These are phyloP conservation scores for Mesorhabditis belari DNA, from an alignment of 2,888 invertebrate species.

Conservation along the genomic window DNA sequence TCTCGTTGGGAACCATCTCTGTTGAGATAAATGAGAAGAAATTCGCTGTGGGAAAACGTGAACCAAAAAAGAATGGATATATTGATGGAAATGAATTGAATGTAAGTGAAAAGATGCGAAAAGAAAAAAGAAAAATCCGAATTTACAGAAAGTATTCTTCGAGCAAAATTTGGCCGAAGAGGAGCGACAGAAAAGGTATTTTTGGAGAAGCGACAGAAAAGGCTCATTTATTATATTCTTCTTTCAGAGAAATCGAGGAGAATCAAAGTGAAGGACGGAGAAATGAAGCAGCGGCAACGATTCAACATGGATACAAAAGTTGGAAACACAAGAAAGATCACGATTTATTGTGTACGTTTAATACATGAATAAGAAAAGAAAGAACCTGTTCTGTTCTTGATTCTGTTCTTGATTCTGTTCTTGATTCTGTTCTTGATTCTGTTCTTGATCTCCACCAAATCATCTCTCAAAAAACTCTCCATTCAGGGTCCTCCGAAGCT, in stretches of 20 bases:
- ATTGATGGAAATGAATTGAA: not conserved
- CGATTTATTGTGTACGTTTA: too few relatives aligned
- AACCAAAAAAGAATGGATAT: not conserved
- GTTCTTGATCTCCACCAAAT: not conserved
- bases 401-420: not conserved
- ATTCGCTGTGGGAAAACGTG: not conserved
- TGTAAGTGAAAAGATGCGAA: too few relatives aligned
- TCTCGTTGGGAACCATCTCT: not conserved
- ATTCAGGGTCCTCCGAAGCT: constrained; percentile 24
- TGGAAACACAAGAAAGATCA: not conserved
- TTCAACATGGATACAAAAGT: not conserved
- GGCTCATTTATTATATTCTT: not conserved
- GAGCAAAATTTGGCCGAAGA: not conserved
- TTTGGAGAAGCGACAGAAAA: not conserved
- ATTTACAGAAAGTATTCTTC: not conserved
- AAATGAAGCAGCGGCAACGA: not conserved
- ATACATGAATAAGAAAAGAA: too few relatives aligned
- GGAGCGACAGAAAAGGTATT: not conserved
- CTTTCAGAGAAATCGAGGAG: not conserved
- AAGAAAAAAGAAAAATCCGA: too few relatives aligned
- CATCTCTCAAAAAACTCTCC: not conserved
- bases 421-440: not conserved
- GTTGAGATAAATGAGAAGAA: not conserved
- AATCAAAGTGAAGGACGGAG: too few relatives aligned
- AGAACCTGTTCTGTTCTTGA: too few relatives aligned